These are phyloP conservation scores for Hippocampus mohnikei DNA, from an alignment of 2,113 vertebrate genomes.

Conservation along the genomic window DNA sequence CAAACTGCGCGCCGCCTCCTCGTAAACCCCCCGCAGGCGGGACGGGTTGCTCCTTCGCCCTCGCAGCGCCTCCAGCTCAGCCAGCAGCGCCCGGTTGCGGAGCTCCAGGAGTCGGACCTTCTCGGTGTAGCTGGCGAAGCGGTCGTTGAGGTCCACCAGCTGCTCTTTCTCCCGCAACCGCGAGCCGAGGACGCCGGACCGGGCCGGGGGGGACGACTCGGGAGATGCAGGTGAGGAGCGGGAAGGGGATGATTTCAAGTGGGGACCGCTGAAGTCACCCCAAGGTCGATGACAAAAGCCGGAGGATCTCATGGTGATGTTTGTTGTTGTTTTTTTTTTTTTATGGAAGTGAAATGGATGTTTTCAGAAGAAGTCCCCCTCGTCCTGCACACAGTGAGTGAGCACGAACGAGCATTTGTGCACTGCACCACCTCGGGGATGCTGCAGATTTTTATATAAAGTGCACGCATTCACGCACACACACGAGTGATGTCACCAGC, in stretches of 20 bases:
- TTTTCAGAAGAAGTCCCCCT: constrained; percentile 76
- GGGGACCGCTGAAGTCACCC: constrained; percentile 63
- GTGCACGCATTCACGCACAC: constrained; percentile 19
- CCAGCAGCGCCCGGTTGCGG: constrained; percentile 73
- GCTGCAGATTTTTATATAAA: constrained; percentile 75
- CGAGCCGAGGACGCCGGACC: constrained; percentile 65
- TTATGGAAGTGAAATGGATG: constrained; percentile 60
- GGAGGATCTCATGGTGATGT: constrained; percentile 72
- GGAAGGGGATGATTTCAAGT: constrained; percentile 55
- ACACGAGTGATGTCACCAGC: constrained; percentile 59
- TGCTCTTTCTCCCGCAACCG: constrained; percentile 80
- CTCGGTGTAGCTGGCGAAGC: constrained; percentile 80
- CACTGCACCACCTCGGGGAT: constrained; percentile 79
- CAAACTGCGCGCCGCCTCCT: constrained; percentile 69
- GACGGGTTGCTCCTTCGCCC: constrained; percentile 68
- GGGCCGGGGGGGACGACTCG: constrained; percentile 59
- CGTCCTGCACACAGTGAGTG: constrained; percentile 78
- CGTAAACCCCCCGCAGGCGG: constrained; percentile 70
- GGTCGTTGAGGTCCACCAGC: constrained; percentile 78
- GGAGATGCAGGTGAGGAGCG: constrained; percentile 51
- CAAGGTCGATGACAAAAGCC: constrained; percentile 61
- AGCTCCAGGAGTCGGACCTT: constrained; percentile 78
- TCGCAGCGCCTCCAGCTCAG: constrained; percentile 70
- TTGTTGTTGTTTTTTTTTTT: constrained; percentile 41
- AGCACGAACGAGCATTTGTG: constrained; percentile 70